These are phyloP conservation scores for Nomada goodeniana DNA, from an alignment of 2,888 invertebrate species.

Conservation along the genomic window DNA sequence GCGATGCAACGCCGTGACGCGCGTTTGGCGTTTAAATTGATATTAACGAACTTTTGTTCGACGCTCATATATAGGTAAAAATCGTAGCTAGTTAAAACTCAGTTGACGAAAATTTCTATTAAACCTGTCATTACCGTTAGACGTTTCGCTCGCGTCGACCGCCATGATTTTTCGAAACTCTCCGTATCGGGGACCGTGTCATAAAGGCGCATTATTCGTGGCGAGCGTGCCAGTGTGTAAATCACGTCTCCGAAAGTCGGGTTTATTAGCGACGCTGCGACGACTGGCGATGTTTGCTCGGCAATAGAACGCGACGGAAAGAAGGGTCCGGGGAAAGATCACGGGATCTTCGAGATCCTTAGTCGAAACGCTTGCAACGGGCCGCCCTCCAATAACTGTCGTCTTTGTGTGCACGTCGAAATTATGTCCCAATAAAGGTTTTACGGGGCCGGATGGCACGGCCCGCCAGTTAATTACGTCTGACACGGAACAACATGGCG, in stretches of 20 bases:
- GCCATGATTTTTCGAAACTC: neutral
- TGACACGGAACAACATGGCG: slow-evolving; percentile 13
- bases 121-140: neutral
- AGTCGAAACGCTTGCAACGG: slow-evolving; percentile 39
- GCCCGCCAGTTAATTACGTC: slow-evolving; percentile 52
- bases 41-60: no score
- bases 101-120: neutral
- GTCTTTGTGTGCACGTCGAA: slow-evolving; percentile 59
- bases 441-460: slow-evolving; percentile 52
- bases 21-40: no score
- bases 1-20: no score
- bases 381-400: slow-evolving; percentile 63
- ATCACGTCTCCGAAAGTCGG: slow-evolving; percentile 64
- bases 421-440: slow-evolving; percentile 71
- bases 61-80: no score
- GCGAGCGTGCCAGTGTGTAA: slow-evolving; percentile 53
- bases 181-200: neutral
- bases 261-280: slow-evolving; percentile 68
- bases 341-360: slow-evolving; percentile 51
- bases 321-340: slow-evolving; percentile 36
- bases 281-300: slow-evolving; percentile 63
- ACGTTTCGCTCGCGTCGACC: neutral
- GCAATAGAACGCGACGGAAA: slow-evolving; percentile 54
- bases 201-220: slow-evolving; percentile 58
- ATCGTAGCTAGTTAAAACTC: no score